phyloP scores from a whole-genome alignment of 30 jellyfish, hydroid and myxozoan species.

The Pseudorhiza aurosa region DNA sequence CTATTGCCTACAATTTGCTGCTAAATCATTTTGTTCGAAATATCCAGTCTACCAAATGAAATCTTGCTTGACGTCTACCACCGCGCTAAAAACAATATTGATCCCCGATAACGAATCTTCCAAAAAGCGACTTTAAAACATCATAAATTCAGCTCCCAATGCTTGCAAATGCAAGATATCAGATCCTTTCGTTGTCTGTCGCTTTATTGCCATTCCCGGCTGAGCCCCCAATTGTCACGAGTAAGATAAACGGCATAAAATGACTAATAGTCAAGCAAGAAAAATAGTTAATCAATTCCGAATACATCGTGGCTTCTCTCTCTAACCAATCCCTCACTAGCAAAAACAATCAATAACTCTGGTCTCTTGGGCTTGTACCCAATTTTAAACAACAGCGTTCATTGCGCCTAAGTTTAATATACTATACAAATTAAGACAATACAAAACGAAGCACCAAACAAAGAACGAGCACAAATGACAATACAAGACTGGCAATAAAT shows the following conservation, averaged over 20 bases:
- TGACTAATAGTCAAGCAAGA: too few relatives aligned
- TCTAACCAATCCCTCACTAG: too few relatives aligned
- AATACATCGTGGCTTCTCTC: too few relatives aligned
- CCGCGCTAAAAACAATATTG: constrained; percentile 14
- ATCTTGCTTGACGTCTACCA: constrained; percentile 9
- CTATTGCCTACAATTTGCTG: constrained; percentile 27
- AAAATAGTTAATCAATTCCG: too few relatives aligned
- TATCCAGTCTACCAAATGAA: not conserved
- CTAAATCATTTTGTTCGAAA: not conserved
- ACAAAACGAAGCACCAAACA: too few relatives aligned
- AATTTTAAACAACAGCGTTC: too few relatives aligned
- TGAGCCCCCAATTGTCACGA: constrained; percentile 41
- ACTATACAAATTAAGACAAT: too few relatives aligned
- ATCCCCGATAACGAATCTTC: constrained; percentile 47
- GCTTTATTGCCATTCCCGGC: constrained; percentile 46
- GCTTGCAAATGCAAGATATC: not conserved
- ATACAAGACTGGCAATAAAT: too few relatives aligned
- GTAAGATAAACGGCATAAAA: not conserved
- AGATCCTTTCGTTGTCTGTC: constrained; percentile 30
- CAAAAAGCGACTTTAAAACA: constrained; percentile 25
- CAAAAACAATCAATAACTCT: too few relatives aligned
- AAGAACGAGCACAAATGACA: too few relatives aligned
- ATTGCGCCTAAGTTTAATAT: too few relatives aligned
- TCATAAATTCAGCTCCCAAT: constrained; percentile 34
- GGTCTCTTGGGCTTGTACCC: too few relatives aligned